phyloP scores from a whole-genome alignment of 2,113 vertebrate genomes.

The Echinops telfairi region DNA sequence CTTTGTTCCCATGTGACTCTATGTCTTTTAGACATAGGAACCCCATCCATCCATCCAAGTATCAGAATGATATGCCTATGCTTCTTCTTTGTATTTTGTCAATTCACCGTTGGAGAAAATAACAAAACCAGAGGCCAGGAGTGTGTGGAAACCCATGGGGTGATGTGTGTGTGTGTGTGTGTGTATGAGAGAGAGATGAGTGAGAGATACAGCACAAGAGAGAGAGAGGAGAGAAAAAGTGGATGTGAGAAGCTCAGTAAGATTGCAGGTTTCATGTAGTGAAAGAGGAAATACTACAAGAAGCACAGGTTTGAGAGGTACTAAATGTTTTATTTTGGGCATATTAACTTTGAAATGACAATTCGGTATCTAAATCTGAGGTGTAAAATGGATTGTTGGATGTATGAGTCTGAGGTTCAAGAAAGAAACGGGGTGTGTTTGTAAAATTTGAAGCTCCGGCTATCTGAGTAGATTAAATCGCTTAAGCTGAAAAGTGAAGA shows the following conservation, averaged over 20 bases:
- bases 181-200: not conserved
- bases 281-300: not conserved
- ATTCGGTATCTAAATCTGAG: not conserved
- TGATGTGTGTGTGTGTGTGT: not conserved
- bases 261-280: not conserved
- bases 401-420: not conserved
- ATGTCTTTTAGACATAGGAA: constrained; percentile 47
- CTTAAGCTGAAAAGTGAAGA: not conserved
- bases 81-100: not conserved
- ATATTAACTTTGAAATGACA: not conserved
- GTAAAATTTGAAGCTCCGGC: not conserved
- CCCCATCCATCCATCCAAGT: not conserved
- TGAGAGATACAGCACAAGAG: not conserved
- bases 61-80: not conserved
- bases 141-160: not conserved
- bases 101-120: not conserved
- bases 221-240: not conserved
- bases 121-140: not conserved
- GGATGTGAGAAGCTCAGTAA: not conserved
- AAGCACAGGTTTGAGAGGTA: not conserved
- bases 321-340: not conserved
- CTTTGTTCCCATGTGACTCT: not conserved
- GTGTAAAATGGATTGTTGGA: not conserved
- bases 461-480: not conserved
- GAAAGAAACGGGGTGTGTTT: not conserved